Evolutionary conservation across 1,140 invertebrate species (phyloP).

Genomic region (Lepidotrigona ventralis): DNA sequence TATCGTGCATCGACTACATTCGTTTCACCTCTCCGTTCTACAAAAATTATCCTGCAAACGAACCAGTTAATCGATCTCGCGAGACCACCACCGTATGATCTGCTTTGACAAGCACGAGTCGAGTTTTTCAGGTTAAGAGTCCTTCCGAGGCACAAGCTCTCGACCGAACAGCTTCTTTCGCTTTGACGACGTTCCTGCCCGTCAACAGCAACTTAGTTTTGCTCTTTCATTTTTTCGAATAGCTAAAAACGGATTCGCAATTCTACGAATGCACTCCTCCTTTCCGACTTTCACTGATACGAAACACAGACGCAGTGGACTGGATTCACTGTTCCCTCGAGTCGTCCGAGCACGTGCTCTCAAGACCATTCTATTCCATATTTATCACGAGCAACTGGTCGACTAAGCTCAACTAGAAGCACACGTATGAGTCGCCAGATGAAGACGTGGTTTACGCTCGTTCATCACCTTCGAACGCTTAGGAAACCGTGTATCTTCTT

Average conservation of each 20-base stretch:
- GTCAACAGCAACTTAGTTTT: neutral
- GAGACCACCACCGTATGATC: conserved; percentile 20
- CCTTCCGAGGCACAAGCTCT: conserved; percentile 15
- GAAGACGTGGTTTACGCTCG: conserved; percentile 20
- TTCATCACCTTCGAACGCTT: conserved; percentile 32
- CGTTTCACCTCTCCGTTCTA: neutral
- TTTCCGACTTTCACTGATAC: neutral
- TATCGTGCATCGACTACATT: neutral
- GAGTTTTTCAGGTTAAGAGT: conserved; percentile 49
- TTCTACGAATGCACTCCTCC: neutral
- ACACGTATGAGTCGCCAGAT: neutral
- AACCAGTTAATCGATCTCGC: neutral
- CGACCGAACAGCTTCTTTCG: conserved; percentile 18
- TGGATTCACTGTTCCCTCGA: neutral
- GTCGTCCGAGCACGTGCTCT: neutral
- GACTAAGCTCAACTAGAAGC: conserved; percentile 27
- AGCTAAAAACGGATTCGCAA: conserved; percentile 35
- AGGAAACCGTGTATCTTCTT: neutral
- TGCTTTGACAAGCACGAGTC: conserved; percentile 32
- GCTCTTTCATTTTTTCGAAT: conserved; percentile 28
- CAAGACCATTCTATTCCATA: conserved; percentile 46
- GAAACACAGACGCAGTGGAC: no score
- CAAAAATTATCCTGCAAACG: neutral
- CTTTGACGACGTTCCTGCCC: neutral
- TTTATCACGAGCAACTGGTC: conserved; percentile 62